Conservation (phyloP, 2,797 vertebrate genomes). For the Gallirallus australis region DNA sequence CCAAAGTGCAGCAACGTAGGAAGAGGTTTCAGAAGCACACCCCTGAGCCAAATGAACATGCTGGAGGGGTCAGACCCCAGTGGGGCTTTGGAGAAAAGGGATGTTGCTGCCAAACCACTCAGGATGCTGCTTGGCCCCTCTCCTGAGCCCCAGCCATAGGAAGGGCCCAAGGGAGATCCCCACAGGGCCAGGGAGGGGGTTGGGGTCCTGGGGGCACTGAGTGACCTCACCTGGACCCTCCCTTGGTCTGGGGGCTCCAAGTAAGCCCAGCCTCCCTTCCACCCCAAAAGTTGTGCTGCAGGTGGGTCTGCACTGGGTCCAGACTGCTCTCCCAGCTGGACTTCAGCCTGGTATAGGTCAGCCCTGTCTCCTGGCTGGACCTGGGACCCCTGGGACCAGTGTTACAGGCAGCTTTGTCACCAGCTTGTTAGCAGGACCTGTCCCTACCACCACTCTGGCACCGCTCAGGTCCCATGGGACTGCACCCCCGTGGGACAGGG, state of each 20-base stretch:
- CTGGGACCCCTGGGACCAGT: fast-evolving
- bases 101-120: fast-evolving
- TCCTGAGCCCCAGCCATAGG: neutral
- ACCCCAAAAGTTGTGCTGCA: neutral
- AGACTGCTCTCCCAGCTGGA: neutral
- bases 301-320: neutral
- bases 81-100: neutral
- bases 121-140: neutral
- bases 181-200: neutral
- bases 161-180: neutral
- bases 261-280: neutral
- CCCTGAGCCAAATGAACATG: neutral
- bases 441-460: fast-evolving
- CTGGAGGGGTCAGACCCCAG: neutral
- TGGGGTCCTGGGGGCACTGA: neutral
- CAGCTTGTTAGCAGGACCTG: neutral
- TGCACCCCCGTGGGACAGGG: fast-evolving
- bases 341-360: neutral
- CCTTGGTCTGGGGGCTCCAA: neutral
- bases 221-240: neutral
- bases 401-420: neutral
- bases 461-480: fast-evolving
- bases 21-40: neutral
- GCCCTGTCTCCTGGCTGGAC: neutral
- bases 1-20: neutral